Conservation (phyloP, 2,797 vertebrate species). For the Paguma larvata region DNA sequence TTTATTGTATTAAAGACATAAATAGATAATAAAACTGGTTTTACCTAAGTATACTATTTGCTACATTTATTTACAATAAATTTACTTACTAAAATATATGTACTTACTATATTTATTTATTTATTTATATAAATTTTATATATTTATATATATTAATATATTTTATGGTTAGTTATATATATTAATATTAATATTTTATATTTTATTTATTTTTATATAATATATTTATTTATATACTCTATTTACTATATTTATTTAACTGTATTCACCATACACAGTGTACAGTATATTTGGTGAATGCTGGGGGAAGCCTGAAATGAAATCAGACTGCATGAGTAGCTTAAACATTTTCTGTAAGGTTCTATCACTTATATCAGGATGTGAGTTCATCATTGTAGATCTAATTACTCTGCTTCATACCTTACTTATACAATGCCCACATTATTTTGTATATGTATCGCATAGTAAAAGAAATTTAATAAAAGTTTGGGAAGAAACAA, state of each 20-base stretch:
- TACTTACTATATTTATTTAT: too few species aligned
- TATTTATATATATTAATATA: too few species aligned
- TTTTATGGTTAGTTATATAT: too few species aligned
- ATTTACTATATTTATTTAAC: too few species aligned
- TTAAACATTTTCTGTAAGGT: not conserved
- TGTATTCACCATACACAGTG: too few species aligned
- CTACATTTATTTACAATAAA: too few species aligned
- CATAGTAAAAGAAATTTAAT: not conserved
- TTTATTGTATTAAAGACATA: not conserved
- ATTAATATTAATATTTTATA: too few species aligned
- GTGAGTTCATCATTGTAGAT: not conserved
- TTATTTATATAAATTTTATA: too few species aligned
- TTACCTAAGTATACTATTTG: not conserved
- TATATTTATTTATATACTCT: too few species aligned
- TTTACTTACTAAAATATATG: too few species aligned
- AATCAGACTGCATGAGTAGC: not conserved
- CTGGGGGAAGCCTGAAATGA: not conserved
- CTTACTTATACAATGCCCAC: not conserved
- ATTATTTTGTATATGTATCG: not conserved
- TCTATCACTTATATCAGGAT: not conserved
- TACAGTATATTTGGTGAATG: not conserved
- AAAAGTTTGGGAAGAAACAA: not conserved
- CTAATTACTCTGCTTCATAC: not conserved
- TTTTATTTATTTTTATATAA: too few species aligned
- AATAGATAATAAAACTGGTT: not conserved